These are phyloP conservation scores for Harpagus bidentatus DNA, from an alignment of 2,113 vertebrate genomes.

Conservation along the genomic window DNA sequence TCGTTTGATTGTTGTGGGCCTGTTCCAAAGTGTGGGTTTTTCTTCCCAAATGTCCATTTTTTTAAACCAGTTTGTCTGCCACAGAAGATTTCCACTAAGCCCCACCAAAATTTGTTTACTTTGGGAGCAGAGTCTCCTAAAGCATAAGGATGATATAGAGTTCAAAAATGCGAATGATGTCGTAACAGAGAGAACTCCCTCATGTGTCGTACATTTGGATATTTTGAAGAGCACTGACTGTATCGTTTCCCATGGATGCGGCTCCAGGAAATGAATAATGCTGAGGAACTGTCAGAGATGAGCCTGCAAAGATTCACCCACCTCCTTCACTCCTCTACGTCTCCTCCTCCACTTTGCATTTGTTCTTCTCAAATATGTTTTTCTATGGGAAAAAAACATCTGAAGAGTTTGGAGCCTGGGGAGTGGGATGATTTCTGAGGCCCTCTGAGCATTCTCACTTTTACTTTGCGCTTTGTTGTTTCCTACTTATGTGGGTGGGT, in stretches of 20 bases:
- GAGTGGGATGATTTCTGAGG: neutral
- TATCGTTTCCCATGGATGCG: neutral
- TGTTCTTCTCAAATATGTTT: neutral
- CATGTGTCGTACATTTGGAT: neutral
- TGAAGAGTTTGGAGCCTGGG: neutral
- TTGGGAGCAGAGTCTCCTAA: slow-evolving; percentile 22
- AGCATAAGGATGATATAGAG: slow-evolving; percentile 20
- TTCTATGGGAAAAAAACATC: neutral
- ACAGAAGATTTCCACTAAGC: slow-evolving; percentile 7
- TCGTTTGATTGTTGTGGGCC: neutral
- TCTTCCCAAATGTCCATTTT: neutral
- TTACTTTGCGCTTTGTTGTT: neutral
- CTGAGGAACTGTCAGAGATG: neutral
- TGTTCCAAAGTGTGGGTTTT: neutral
- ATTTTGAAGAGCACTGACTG: neutral
- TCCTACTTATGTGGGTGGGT: neutral
- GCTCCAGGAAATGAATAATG: slow-evolving; percentile 50
- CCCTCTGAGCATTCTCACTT: neutral
- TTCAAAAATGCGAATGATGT: slow-evolving; percentile 41
- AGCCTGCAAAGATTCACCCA: neutral
- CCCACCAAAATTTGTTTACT: slow-evolving; percentile 52
- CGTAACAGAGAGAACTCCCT: slow-evolving; percentile 28
- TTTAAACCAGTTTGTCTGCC: neutral
- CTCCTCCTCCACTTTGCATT: neutral
- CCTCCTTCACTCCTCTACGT: neutral